phyloP scores from a whole-genome alignment of 2,888 invertebrate genomes.

The Lamellibrachia columna region DNA sequence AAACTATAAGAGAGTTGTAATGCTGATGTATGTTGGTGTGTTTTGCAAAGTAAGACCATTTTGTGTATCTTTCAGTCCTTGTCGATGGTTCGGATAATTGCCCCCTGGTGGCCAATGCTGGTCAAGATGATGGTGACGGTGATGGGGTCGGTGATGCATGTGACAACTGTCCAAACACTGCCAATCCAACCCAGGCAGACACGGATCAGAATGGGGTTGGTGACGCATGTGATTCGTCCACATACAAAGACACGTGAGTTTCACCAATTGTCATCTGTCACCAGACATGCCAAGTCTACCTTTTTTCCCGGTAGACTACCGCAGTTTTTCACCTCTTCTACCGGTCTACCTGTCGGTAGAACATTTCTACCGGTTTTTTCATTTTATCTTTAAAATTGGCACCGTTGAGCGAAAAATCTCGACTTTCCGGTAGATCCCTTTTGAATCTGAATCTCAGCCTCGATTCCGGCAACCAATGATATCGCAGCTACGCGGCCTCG shows the following conservation, averaged over 20 bases:
- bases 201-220: conserved; percentile 42
- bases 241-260: neutral
- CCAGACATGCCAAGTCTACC: neutral
- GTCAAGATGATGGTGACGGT: conserved; percentile 30
- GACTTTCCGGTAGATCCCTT: too few species aligned
- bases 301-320: too few species aligned
- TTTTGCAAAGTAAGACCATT: neutral
- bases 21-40: neutral
- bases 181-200: conserved; percentile 20
- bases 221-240: conserved; percentile 40
- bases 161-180: conserved; percentile 29
- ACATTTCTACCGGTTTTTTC: too few species aligned
- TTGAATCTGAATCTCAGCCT: too few species aligned
- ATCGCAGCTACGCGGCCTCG: too few species aligned
- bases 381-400: too few species aligned
- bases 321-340: too few species aligned
- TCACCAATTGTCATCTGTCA: neutral
- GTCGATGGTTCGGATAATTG: conserved; percentile 79
- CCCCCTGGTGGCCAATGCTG: conserved; percentile 70
- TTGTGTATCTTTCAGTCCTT: neutral
- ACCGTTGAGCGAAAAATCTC: too few species aligned
- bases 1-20: neutral
- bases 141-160: conserved; percentile 37
- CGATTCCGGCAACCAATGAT: too few species aligned
- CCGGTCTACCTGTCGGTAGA: too few species aligned